Evolutionary conservation across 92 coral and sea anemone species (phyloP).

Genomic region (Hydrozoanthus gracilis): DNA sequence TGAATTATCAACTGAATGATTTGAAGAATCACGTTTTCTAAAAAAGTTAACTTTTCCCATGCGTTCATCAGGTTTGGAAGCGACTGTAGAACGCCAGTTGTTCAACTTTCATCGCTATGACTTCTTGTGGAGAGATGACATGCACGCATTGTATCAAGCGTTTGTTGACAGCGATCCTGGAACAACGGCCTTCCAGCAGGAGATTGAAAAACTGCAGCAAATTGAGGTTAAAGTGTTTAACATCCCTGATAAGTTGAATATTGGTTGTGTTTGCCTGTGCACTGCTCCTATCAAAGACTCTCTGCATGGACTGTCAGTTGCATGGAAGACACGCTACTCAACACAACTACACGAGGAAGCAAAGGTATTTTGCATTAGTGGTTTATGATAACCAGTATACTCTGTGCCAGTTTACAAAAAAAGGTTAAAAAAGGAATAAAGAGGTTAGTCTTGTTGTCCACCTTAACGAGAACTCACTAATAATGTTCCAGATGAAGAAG

Average conservation of each 20-base stretch:
- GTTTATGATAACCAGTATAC: background rate
- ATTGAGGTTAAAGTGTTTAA: constrained; percentile 83
- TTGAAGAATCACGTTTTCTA: background rate
- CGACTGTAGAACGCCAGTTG: constrained; percentile 88
- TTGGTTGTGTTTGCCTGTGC: constrained; percentile 89
- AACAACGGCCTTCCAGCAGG: constrained; percentile 77
- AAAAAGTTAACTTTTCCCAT: background rate
- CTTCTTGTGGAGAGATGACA: constrained; percentile 97
- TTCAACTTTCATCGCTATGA: constrained; percentile 96
- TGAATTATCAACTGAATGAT: background rate
- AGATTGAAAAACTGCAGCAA: constrained; percentile 87
- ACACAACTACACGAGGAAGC: constrained; percentile 97
- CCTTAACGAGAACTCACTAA: no score
- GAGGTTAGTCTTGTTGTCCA: no score
- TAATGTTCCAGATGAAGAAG: no score
- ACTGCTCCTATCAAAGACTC: constrained; percentile 98
- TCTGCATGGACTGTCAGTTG: constrained; percentile 96
- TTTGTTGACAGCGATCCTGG: constrained; percentile 96
- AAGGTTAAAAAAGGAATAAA: no score
- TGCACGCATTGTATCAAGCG: constrained; percentile 95
- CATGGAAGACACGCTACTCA: constrained; percentile 97
- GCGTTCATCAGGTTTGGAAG: constrained; percentile 74
- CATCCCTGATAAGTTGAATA: constrained; percentile 78
- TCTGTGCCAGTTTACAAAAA: background rate
- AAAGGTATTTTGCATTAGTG: constrained; percentile 57